phyloP scores from a whole-genome alignment of 2,113 vertebrate genomes.

The Gavia stellata region DNA sequence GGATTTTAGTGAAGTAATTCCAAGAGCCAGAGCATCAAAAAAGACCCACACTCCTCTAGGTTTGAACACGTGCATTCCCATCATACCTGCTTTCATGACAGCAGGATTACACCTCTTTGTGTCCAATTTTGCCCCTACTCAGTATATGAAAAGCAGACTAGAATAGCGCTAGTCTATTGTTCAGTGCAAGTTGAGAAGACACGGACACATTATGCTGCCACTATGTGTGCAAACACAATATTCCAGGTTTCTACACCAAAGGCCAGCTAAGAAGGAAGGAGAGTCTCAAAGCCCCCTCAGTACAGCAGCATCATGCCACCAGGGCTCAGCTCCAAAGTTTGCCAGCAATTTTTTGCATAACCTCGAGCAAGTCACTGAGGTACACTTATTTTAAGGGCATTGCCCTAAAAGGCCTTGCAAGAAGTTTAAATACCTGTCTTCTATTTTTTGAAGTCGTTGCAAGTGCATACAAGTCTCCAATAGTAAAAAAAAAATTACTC shows the following conservation, averaged over 20 bases:
- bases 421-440: not conserved
- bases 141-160: not conserved
- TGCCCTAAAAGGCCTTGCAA: not conserved
- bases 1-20: not conserved
- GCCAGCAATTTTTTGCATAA: not conserved
- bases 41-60: not conserved
- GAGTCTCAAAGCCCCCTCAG: not conserved
- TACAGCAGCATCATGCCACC: not conserved
- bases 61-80: not conserved
- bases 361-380: not conserved
- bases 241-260: not conserved
- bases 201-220: too few species aligned
- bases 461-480: not conserved
- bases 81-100: rapidly evolving
- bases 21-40: not conserved
- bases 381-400: not conserved
- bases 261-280: not conserved
- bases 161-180: not conserved
- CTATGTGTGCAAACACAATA: not conserved
- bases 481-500: not conserved
- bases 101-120: not conserved
- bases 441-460: not conserved
- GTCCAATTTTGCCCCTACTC: not conserved
- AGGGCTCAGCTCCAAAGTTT: not conserved
- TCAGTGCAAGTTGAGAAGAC: too few species aligned